These are phyloP conservation scores for Hetaerina titia DNA, from an alignment of 2,888 invertebrate genomes.

Conservation along the genomic window DNA sequence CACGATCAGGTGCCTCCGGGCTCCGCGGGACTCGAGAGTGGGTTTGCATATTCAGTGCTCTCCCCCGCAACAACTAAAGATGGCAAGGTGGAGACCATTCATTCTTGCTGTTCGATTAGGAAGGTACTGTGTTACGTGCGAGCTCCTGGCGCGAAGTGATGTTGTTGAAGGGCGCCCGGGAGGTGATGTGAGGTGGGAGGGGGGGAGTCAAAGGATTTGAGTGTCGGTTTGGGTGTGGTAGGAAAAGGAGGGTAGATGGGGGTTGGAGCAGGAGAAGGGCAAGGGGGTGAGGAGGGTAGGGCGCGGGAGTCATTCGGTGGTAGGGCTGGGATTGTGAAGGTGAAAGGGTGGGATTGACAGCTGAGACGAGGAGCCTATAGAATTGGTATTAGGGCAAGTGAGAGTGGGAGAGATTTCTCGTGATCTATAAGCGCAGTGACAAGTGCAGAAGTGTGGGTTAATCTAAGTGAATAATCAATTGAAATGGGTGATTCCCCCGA, in stretches of 20 bases:
- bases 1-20: neutral
- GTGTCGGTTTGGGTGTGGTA: neutral
- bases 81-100: neutral
- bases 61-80: neutral
- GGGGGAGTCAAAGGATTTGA: neutral
- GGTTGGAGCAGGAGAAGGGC: too few species aligned
- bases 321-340: neutral
- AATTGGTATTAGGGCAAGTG: neutral
- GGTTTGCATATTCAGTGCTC: neutral
- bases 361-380: neutral
- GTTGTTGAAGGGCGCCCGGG: neutral
- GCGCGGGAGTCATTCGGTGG: neutral
- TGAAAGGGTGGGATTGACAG: slow-evolving; percentile 19
- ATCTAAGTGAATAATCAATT: slow-evolving; percentile 20
- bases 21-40: neutral
- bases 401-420: neutral
- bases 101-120: slow-evolving; percentile 25
- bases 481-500: neutral
- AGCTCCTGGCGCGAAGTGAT: neutral
- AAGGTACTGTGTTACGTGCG: neutral
- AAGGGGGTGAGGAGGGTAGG: neutral
- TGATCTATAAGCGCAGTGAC: neutral
- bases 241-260: neutral
- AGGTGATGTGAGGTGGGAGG: neutral
- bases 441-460: neutral